A percentile compares a stretch with the other conserved stretches of the same genome.
Conservation (phyloP, 2,888 invertebrate genomes). For the Thelaira solivaga region DNA sequence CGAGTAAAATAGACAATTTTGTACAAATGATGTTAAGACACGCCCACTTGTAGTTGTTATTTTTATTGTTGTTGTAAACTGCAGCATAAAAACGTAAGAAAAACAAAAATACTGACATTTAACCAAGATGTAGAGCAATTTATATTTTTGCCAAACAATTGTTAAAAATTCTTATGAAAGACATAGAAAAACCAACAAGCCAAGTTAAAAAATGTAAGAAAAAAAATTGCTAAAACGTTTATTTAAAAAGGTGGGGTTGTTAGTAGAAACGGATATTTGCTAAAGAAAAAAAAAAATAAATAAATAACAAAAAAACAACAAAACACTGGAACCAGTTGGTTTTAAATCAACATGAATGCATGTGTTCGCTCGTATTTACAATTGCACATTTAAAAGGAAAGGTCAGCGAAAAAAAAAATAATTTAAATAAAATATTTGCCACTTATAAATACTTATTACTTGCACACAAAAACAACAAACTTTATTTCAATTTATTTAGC, state of each 20-base stretch:
- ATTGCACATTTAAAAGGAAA: constrained; percentile 9
- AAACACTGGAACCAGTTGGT: constrained; percentile 26
- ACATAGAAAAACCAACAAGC: background rate
- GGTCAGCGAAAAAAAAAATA: constrained; percentile 8
- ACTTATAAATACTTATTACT: background rate
- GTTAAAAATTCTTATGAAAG: constrained; percentile 36
- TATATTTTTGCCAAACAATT: constrained; percentile 46
- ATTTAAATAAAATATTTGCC: background rate
- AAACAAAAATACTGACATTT: constrained; percentile 41
- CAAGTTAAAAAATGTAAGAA: background rate
- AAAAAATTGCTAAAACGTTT: constrained; percentile 17
- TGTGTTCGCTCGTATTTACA: background rate
- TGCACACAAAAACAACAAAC: too few species aligned
- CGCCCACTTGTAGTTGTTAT: constrained; percentile 49
- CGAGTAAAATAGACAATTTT: constrained; percentile 14
- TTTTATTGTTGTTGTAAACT: background rate
- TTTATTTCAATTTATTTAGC: too few species aligned
- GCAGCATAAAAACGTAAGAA: background rate
- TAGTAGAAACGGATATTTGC: constrained; percentile 34
- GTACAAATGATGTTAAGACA: constrained; percentile 35
- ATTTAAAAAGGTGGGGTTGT: constrained; percentile 42
- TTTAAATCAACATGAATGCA: too few species aligned
- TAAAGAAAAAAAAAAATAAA: background rate
- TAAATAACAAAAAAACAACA: constrained; percentile 6
- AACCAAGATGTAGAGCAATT: constrained; percentile 34